Evolutionary conservation across 2,797 vertebrate species (phyloP).

Genomic region (Avahi laniger): DNA sequence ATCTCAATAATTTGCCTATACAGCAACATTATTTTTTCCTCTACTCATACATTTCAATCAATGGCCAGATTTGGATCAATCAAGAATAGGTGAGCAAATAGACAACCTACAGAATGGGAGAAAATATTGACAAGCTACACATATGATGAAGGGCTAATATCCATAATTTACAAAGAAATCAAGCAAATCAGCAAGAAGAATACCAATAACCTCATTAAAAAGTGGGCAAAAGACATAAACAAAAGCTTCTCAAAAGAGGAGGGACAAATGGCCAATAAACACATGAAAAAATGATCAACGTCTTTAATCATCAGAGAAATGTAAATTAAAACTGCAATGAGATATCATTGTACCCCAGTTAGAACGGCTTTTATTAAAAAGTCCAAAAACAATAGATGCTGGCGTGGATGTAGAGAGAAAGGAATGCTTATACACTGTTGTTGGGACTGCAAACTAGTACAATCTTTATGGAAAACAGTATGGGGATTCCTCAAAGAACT

Average conservation of each 20-base stretch:
- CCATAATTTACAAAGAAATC: not conserved
- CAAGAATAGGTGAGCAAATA: not conserved
- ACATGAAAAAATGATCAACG: not conserved
- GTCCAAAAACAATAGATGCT: no score
- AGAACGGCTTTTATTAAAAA: no score
- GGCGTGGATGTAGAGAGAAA: no score
- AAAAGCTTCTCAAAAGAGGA: not conserved
- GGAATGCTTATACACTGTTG: no score
- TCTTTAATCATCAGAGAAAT: no score
- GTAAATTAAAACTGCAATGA: no score
- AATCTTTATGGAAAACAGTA: no score
- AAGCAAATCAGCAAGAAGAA: not conserved
- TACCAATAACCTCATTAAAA: not conserved
- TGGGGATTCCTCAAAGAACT: no score
- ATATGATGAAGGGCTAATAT: not conserved
- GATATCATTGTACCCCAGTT: no score
- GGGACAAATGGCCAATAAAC: not conserved
- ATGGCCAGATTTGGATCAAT: not conserved
- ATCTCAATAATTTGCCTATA: not conserved
- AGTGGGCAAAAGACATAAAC: not conserved
- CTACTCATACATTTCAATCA: not conserved
- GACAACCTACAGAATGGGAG: not conserved
- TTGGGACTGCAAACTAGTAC: no score
- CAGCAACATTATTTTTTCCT: not conserved
- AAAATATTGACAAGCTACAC: not conserved